Evolutionary conservation across 2,888 invertebrate species (phyloP).

Genomic region (Netelia fuscicornis): DNA sequence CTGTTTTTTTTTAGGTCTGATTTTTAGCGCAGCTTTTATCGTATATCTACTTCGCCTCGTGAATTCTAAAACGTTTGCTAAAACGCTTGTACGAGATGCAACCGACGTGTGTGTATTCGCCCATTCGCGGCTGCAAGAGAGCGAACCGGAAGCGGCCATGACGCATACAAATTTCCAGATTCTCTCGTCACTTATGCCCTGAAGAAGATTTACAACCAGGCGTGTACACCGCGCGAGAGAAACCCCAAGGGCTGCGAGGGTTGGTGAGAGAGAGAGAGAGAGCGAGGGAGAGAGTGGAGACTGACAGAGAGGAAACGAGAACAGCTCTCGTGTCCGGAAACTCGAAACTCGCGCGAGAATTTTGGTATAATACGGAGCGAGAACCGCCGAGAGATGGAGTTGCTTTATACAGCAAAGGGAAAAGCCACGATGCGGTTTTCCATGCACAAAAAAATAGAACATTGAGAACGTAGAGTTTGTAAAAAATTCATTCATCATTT

Average conservation of each 20-base stretch:
- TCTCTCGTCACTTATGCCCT: slow-evolving; percentile 32
- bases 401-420: not conserved
- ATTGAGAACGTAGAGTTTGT: too few relatives aligned
- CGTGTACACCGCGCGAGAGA: slow-evolving; percentile 4
- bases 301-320: not conserved
- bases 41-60: not conserved
- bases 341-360: slow-evolving; percentile 13
- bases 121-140: slow-evolving; percentile 9
- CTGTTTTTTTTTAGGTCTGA: not conserved
- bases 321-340: not conserved
- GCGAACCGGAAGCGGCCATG: slow-evolving; percentile 9
- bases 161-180: slow-evolving; percentile 46
- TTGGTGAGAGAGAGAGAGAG: not conserved
- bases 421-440: not conserved
- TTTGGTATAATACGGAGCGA: not conserved
- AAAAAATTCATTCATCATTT: too few relatives aligned
- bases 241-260: not conserved
- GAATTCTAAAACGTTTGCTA: slow-evolving; percentile 26
- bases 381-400: slow-evolving; percentile 11
- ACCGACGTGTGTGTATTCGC: not conserved
- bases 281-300: not conserved
- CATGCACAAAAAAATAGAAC: too few relatives aligned
- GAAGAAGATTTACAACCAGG: slow-evolving; percentile 36
- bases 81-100: slow-evolving; percentile 20
- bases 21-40: slow-evolving; percentile 21